phyloP scores from a whole-genome alignment of 1,140 invertebrate genomes.

The Harlomillsia oculata region DNA sequence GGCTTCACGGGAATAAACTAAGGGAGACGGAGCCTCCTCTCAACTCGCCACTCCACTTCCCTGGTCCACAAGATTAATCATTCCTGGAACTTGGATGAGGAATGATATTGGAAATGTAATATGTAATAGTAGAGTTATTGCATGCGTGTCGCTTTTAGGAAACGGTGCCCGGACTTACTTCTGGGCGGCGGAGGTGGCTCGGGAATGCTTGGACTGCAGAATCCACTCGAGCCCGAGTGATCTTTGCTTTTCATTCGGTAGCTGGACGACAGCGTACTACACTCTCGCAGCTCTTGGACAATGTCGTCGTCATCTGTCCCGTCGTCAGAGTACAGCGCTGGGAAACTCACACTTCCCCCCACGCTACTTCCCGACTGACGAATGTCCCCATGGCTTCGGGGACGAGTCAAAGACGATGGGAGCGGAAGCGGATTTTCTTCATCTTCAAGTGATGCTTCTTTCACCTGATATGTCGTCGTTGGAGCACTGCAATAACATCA shows the following conservation, averaged over 20 bases:
- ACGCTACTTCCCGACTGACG: conserved; percentile 12
- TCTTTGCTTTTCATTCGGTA: conserved; percentile 27
- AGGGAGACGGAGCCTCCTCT: no score
- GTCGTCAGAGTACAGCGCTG: conserved; percentile 27
- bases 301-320: conserved; percentile 29
- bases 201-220: conserved; percentile 39
- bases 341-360: conserved; percentile 23
- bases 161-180: no score
- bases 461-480: conserved; percentile 13
- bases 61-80: no score
- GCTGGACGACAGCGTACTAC: conserved; percentile 15
- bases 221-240: conserved; percentile 30
- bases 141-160: no score
- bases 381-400: conserved; percentile 21
- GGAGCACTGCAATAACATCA: conserved; percentile 1
- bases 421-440: conserved; percentile 23
- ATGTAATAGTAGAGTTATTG: no score
- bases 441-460: conserved; percentile 9
- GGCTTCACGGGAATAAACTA: no score
- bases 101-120: no score
- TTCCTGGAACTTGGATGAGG: no score
- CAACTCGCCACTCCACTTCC: no score
- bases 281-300: conserved; percentile 27
- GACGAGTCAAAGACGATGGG: conserved; percentile 24
- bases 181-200: conserved; percentile 37